Percentiles rank a stretch among this genome's conserved stretches.
Conservation (phyloP, 1,140 invertebrate species). For the honey bee (Apis mellifera) region Amel_HAv3.1 CM009931.2:1715001-1715500, state of each 20-base stretch:
- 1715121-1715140: not conserved
- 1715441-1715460: no score
- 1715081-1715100: no score
- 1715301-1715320: no score
- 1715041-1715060: not conserved
- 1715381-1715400: no score
- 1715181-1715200: not conserved
- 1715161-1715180: not conserved
- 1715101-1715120: conserved; percentile 18
- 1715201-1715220: not conserved
- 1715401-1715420: no score
- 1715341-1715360: no score
- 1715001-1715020: not conserved
- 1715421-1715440: no score
- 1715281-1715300: no score
- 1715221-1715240: not conserved
- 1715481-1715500: no score
- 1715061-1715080: not conserved
- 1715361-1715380: no score
- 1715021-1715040: conserved; percentile 4
- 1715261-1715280: not conserved
- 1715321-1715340: no score
- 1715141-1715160: not conserved
- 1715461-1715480: no score
- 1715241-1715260: not conserved